These are phyloP conservation scores for Dolichomitus sp. DNA, from an alignment of 2,888 invertebrate genomes.

Conservation along the genomic window DNA sequence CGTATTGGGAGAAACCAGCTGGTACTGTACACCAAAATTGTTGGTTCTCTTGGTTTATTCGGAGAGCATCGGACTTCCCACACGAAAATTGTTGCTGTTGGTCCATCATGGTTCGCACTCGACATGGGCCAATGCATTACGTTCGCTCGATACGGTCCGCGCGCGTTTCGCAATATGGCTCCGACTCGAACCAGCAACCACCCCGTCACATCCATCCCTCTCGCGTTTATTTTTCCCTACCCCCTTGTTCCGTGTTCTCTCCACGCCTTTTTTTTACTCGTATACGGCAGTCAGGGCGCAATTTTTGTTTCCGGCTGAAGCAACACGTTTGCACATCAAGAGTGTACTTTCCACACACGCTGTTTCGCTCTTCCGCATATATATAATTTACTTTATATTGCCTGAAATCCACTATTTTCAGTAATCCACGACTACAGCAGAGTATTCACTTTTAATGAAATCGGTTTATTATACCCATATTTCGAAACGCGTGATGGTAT, in stretches of 20 bases:
- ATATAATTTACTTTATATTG: slow-evolving; percentile 43
- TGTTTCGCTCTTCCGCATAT: slow-evolving; percentile 29
- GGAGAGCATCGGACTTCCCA: slow-evolving; percentile 18
- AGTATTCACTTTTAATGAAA: slow-evolving; percentile 17
- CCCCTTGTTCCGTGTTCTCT: slow-evolving; percentile 6
- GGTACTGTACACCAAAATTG: slow-evolving; percentile 22
- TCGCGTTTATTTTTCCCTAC: slow-evolving; percentile 19
- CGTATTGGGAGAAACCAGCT: neutral
- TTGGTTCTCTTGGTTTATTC: slow-evolving; percentile 15
- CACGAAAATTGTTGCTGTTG: slow-evolving; percentile 49
- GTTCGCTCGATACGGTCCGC: slow-evolving; percentile 55
- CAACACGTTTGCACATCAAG: slow-evolving; percentile 52
- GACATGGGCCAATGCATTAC: slow-evolving; percentile 46
- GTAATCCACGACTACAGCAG: slow-evolving; percentile 11
- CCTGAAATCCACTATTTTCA: neutral
- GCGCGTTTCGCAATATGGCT: slow-evolving; percentile 56
- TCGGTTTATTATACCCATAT: slow-evolving; percentile 3
- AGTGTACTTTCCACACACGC: slow-evolving; percentile 27
- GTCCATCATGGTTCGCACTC: neutral
- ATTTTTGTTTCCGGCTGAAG: slow-evolving; percentile 51
- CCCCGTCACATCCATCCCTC: slow-evolving; percentile 10
- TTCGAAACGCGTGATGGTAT: neutral
- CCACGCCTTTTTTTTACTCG: neutral
- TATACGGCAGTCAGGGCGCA: neutral
- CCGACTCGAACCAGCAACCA: slow-evolving; percentile 19